phyloP scores from a whole-genome alignment of 2,113 vertebrate genomes.

The Corythaixoides concolor region DNA sequence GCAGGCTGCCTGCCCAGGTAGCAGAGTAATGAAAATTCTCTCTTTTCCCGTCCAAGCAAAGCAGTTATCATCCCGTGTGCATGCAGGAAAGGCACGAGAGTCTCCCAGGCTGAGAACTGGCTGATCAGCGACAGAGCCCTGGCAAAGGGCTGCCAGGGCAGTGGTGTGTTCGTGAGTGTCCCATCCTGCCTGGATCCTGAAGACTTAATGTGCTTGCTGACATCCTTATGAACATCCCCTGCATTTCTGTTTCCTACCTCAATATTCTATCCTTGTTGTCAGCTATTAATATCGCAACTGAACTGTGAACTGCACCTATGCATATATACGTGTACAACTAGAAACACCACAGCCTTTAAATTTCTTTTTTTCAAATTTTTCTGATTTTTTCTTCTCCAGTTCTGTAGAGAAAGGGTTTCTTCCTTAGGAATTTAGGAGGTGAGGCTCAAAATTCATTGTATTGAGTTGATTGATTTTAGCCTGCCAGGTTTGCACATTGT shows the following conservation, averaged over 20 bases:
- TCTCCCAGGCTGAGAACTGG: not conserved
- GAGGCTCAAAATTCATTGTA: not conserved
- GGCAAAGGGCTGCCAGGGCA: not conserved
- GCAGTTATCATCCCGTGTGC: not conserved
- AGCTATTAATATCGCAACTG: not conserved
- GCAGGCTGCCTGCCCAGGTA: not conserved
- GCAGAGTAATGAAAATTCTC: constrained; percentile 2
- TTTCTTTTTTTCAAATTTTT: not conserved
- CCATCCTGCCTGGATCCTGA: not conserved
- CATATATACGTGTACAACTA: not conserved
- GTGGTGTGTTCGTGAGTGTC: fast-evolving
- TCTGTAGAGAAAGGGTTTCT: not conserved
- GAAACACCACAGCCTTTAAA: not conserved
- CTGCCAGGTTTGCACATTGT: not conserved
- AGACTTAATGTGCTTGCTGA: not conserved
- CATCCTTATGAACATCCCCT: not conserved
- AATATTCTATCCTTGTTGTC: not conserved
- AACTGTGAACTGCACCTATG: not conserved
- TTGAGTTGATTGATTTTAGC: not conserved
- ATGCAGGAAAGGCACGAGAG: fast-evolving
- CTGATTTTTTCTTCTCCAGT: not conserved
- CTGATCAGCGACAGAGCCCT: not conserved
- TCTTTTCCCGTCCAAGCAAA: not conserved
- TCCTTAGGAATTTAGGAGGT: not conserved
- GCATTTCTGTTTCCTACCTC: not conserved